These are phyloP conservation scores for Labeo rohita DNA, from an alignment of 2,113 vertebrate species.

Conservation along the genomic window DNA sequence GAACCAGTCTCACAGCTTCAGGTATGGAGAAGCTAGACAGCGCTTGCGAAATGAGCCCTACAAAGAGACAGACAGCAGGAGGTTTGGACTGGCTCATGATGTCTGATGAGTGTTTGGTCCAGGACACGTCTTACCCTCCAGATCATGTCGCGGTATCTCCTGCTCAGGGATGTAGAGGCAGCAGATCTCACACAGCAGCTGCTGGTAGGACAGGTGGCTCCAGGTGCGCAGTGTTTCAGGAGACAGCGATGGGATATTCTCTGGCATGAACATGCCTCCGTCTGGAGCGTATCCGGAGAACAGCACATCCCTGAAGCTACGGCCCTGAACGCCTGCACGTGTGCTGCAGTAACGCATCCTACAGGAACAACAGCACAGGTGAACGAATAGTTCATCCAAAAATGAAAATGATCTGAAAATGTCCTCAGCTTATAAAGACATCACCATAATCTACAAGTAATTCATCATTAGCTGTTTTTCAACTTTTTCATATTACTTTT, in stretches of 20 bases:
- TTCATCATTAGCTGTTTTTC: too few species aligned
- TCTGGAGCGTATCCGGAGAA: constrained; percentile 87
- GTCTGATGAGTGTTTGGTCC: too few species aligned
- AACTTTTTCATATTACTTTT: too few species aligned
- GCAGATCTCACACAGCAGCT: constrained; percentile 85
- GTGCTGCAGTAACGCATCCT: constrained; percentile 87
- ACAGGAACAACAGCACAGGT: not conserved
- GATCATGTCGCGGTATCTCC: constrained; percentile 73
- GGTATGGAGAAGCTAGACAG: constrained; percentile 82
- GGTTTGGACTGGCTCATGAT: not conserved
- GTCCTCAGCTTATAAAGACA: too few species aligned
- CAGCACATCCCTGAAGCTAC: constrained; percentile 82
- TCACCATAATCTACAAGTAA: too few species aligned
- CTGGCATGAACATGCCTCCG: constrained; percentile 90
- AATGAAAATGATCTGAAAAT: too few species aligned
- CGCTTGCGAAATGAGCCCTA: constrained; percentile 81
- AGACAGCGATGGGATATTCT: constrained; percentile 76
- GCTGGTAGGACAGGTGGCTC: constrained; percentile 77
- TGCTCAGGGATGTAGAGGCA: constrained; percentile 79
- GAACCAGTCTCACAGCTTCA: constrained; percentile 75
- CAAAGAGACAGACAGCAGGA: not conserved
- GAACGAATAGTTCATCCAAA: too few species aligned
- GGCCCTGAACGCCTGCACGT: constrained; percentile 70
- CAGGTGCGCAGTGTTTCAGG: constrained; percentile 75
- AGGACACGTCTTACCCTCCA: constrained; percentile 76